phyloP scores from a whole-genome alignment of 2,888 invertebrate species.

The Drosophila limbata region DNA sequence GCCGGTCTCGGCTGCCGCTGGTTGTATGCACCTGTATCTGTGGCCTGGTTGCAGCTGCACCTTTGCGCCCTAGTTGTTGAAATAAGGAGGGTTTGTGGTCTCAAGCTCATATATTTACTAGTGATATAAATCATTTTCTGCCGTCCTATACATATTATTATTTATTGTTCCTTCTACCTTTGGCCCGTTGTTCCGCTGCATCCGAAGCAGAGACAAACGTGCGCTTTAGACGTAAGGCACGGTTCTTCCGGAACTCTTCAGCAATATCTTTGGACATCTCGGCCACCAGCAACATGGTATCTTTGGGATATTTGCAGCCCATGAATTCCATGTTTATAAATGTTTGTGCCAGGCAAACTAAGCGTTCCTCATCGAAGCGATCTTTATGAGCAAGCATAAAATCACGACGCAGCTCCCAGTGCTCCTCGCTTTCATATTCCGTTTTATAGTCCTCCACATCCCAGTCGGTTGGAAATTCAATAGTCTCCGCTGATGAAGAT shows the following conservation, averaged over 20 bases:
- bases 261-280: slow-evolving; percentile 91
- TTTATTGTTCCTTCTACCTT: slow-evolving; percentile 86
- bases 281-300: slow-evolving; percentile 92
- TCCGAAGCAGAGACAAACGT: slow-evolving; percentile 92
- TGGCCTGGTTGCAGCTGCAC: slow-evolving; percentile 16
- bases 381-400: slow-evolving; percentile 93
- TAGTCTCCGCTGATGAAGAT: not conserved
- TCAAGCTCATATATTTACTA: slow-evolving; percentile 50
- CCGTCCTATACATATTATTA: slow-evolving; percentile 41
- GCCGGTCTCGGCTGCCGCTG: slow-evolving; percentile 39
- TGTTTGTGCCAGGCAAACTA: slow-evolving; percentile 95
- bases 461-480: slow-evolving; percentile 86
- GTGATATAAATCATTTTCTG: slow-evolving; percentile 54
- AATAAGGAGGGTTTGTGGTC: slow-evolving; percentile 54
- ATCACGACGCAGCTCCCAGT: slow-evolving; percentile 93
- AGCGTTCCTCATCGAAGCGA: slow-evolving; percentile 90
- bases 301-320: slow-evolving; percentile 90
- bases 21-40: not conserved
- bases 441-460: slow-evolving; percentile 91
- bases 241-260: slow-evolving; percentile 89
- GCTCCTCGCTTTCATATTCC: slow-evolving; percentile 95
- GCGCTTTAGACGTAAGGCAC: slow-evolving; percentile 88
- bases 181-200: slow-evolving; percentile 91
- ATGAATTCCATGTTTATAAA: slow-evolving; percentile 91
- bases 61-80: slow-evolving; percentile 59